phyloP scores from a whole-genome alignment of 2,113 vertebrate species.

The Meleagris gallopavo region DNA sequence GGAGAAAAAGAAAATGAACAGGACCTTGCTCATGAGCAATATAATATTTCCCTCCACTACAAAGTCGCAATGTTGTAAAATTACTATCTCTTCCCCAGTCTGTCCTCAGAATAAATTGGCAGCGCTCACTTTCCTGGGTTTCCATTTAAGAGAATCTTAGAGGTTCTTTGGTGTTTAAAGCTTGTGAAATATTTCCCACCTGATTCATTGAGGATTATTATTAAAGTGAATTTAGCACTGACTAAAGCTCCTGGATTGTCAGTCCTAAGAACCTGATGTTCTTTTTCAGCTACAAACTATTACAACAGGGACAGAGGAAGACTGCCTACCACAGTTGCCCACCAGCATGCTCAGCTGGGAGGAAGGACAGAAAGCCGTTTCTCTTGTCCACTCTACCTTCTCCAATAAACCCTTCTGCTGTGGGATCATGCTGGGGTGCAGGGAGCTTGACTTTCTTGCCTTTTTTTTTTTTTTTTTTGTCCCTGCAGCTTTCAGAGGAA shows the following conservation, averaged over 20 bases:
- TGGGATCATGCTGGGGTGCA: not conserved
- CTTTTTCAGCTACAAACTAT: not conserved
- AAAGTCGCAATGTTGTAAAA: not conserved
- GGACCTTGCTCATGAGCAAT: not conserved
- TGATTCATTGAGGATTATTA: conserved; percentile 12
- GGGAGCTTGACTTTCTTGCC: not conserved
- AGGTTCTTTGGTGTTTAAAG: not conserved
- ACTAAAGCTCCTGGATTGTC: conserved; percentile 5
- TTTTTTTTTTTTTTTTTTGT: not conserved
- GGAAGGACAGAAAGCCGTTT: not conserved
- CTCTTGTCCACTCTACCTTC: not conserved
- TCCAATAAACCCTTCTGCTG: not conserved
- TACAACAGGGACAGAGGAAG: not conserved
- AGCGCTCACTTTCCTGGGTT: not conserved
- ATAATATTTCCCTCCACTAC: not conserved
- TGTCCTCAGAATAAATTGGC: not conserved
- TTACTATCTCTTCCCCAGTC: not conserved
- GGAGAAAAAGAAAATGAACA: not conserved
- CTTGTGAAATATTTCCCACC: conserved; percentile 1
- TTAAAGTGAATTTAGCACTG: conserved; percentile 4
- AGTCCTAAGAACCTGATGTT: not conserved
- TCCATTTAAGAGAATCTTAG: not conserved
- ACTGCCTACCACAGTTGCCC: not conserved
- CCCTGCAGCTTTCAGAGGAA: not conserved
- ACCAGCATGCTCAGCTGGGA: not conserved